Base-by-base conservation (phyloP, 2,113 vertebrate species). In the Agapornis roseicollis region DNA sequence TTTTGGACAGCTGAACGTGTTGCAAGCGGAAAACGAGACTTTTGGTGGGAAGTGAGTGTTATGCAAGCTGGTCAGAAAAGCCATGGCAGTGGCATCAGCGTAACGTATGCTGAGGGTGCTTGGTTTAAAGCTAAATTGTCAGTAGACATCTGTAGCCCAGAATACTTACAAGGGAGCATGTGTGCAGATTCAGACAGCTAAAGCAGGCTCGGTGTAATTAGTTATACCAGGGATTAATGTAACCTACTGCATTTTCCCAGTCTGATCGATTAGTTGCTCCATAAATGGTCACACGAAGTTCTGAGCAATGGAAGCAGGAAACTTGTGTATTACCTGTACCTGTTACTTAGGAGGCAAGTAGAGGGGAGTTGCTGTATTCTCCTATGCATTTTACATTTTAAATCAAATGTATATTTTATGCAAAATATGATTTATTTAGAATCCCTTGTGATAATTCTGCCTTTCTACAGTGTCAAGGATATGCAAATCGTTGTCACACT, bases 1-100 rank as follows among this genome's bases (percentile, higher is more conserved):
- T 85, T 79, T 76, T 27, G 60, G 39, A 58, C 22, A 58, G 72
- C 64, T 69, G 53, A 64, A 69, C 2, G 3, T 93, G 58, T 84
- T 86, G 72, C 47, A 88, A 88, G 44, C 0, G 13, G 23, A 84
- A 93, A 90, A 88, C 0, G 1, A 90, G 82, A 44, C 47, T 90
- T 95, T 72, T 94, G 68, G 22, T 96, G 85, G 89, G 82, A 88
- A 85, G 37, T 35, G 41, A 23, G 6, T 50, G 14, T 94, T 85
- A 29, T 9, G 33, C 76, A 91, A 41, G 35, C 18, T 4, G 4
- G 19, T 69, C 18, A 88, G 85, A 90, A 85, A 50, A 90, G 60
- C 68, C 5, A 1, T n/a, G 13, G 52, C 56, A 46, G 73, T 3
- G 2, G 27, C 42, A n/a, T 49, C 65, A 35, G 56, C 42, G 1